Base-by-base conservation (phyloP, 1,140 invertebrate species). In the Schlechtendalia chinensis region DNA sequence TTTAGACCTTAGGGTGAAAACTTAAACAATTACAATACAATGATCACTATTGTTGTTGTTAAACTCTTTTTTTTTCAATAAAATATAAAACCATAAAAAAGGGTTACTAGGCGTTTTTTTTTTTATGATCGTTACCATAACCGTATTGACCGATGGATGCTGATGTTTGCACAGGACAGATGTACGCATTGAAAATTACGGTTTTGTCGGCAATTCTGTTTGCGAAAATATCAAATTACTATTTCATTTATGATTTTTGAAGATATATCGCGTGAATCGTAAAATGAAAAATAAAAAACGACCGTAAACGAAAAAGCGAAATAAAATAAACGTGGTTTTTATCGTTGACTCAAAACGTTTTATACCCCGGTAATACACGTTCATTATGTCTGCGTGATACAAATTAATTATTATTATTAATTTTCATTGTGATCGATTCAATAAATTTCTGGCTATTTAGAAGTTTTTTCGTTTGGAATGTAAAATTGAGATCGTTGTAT, bases 81-180 rank as follows among this genome's bases (percentile, higher is more conserved):
- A 45, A 45, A n/a, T n/a, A n/a, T n/a, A 45, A 47, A 22, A 47
- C 16, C 19, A 47, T 69, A 47, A 16, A 63, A 45, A 69, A 45
- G 32, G n/a, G 65, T 67, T 67, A 45, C 12, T 67, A 14, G 11
- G 29, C 29, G 19, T 29, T 39, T 67, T 67, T 45, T 67, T 67
- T 67, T 67, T 45, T 67, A 19, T 45, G n/a, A 16, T 19, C 22
- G 22, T 67, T 67, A 16, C n/a, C 4, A 22, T 45, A 67, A 47
- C 61, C 27, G 32, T 39, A 39, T 39, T 39, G 32, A 22, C 22
- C n/a, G 16, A 69, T 47, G 24, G 39, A 69, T 47, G n/a, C n/a
- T 69, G 39, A 69, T 69, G 65, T 69, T 69, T 47, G 47, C 47
- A n/a, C 45, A 19, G 39, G 39, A 16, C 65, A 32, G 39, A 69